Evolutionary conservation across 2,888 invertebrate genomes (phyloP), one percentile per base, ranked within the genome.

Genomic region (Andrena marginata): DNA sequence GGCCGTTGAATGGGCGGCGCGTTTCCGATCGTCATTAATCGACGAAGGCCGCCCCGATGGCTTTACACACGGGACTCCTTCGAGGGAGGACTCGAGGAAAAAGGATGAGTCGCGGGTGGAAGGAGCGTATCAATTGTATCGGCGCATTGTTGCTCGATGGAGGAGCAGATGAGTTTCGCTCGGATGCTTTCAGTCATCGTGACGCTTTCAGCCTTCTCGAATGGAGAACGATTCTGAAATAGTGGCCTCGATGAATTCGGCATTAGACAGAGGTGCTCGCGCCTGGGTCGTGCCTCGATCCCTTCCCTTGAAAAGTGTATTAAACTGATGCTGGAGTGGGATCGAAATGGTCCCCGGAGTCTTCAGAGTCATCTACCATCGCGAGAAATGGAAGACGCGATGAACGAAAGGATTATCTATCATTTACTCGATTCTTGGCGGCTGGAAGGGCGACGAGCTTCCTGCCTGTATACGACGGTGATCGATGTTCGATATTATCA

Each of bases 101-200:
- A 84, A 75, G 74, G 68, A 78, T 49, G 64, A 80, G 77, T 83
- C 65, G 76, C 80, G 76, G 65, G 70, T 56, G 79, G 81, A 82
- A 76, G 85, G 81, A 78, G 80, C 70, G 85, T 90, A 92, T 92
- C 92, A 90, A 80, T 92, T 92, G 88, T 90, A 89, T 90, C 83
- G 89, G 70, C 56, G 86, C 88, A 92, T 92, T 92, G 92, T 92
- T 88, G 83, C 79, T 82, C 84, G 89, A 85, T 88, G 87, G 84
- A 88, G 84, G 88, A 89, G 87, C 89, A 90, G 90, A 92, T 92
- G 91, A 92, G 92, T 91, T 92, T 91, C 80, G 90, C 89, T 89
- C 82, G 88, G 89, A 90, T 86, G 85, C 88, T 89, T 89, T 89
- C 80, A 89, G 90, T 90, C 89, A 90, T 89, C 86, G 89, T 89